Evolutionary conservation across 1,140 invertebrate genomes (phyloP).

Genomic region (Solenopsis fugax): DNA sequence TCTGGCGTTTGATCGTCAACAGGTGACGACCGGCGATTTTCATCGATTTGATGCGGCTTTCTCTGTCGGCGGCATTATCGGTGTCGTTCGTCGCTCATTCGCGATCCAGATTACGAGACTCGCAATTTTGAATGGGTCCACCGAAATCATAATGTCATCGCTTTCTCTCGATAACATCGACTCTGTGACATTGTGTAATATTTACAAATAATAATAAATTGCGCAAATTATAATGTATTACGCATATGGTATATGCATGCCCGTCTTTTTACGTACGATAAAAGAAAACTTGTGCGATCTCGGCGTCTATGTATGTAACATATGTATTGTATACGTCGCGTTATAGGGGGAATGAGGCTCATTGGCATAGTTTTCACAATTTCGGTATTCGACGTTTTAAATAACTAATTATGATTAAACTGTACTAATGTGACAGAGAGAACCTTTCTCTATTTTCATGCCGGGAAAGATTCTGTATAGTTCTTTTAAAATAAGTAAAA

Average conservation of each 20-base stretch:
- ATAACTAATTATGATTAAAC: too few species aligned
- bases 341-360: background rate
- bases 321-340: background rate
- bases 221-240: slow-evolving; percentile 39
- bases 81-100: background rate
- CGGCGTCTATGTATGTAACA: slow-evolving; percentile 51
- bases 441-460: too few species aligned
- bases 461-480: too few species aligned
- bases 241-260: slow-evolving; percentile 44
- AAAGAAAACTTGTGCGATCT: slow-evolving; percentile 75
- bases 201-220: slow-evolving; percentile 69
- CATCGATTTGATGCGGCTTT: background rate
- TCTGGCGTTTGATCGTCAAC: slow-evolving; percentile 8
- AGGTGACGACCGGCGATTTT: background rate
- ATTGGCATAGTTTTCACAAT: too few species aligned
- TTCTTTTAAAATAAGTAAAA: too few species aligned
- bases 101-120: slow-evolving; percentile 1
- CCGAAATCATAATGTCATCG: slow-evolving; percentile 56
- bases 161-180: slow-evolving; percentile 29
- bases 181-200: slow-evolving; percentile 46
- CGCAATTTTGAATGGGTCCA: slow-evolving; percentile 25
- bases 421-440: too few species aligned
- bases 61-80: background rate
- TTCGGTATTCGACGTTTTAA: too few species aligned
- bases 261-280: slow-evolving; percentile 60